phyloP scores from a whole-genome alignment of 2,113 vertebrate species.

The Bombycilla garrulus region DNA sequence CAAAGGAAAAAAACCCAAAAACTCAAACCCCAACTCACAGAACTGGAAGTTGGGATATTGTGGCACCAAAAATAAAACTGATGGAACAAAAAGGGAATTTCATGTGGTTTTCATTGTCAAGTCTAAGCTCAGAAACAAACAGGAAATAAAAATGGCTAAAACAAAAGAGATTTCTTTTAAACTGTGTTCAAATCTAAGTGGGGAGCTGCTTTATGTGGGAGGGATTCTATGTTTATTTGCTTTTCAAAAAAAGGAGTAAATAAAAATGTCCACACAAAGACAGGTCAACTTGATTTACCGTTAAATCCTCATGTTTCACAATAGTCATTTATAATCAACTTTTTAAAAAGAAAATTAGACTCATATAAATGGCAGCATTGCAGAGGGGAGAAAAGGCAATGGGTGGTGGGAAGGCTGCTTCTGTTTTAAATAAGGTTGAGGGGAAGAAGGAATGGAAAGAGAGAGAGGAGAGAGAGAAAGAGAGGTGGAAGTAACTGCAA shows the following conservation, averaged over 20 bases:
- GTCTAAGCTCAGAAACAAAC: conserved; percentile 66
- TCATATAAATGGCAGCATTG: not conserved
- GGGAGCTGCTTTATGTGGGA: conserved; percentile 54
- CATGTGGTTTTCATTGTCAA: conserved; percentile 66
- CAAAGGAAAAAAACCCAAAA: not conserved
- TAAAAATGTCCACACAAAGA: conserved; percentile 35
- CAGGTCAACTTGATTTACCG: conserved; percentile 36
- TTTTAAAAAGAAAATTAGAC: not conserved
- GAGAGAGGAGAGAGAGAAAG: not conserved
- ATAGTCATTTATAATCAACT: not conserved
- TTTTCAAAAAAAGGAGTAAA: conserved; percentile 54
- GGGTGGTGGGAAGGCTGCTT: not conserved
- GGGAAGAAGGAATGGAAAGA: not conserved
- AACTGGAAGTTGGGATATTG: conserved; percentile 18
- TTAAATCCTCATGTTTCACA: not conserved
- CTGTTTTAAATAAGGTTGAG: not conserved
- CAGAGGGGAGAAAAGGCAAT: not conserved
- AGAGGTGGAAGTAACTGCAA: not conserved
- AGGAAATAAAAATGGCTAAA: conserved; percentile 66
- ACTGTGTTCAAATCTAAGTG: conserved; percentile 50
- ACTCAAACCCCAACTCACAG: not conserved
- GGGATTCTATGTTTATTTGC: conserved; percentile 46
- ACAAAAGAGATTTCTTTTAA: conserved; percentile 58
- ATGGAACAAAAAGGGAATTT: conserved; percentile 67
- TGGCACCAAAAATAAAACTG: conserved; percentile 57